phyloP scores from a whole-genome alignment of 2,888 invertebrate species.

The Apoderus coryli region DNA sequence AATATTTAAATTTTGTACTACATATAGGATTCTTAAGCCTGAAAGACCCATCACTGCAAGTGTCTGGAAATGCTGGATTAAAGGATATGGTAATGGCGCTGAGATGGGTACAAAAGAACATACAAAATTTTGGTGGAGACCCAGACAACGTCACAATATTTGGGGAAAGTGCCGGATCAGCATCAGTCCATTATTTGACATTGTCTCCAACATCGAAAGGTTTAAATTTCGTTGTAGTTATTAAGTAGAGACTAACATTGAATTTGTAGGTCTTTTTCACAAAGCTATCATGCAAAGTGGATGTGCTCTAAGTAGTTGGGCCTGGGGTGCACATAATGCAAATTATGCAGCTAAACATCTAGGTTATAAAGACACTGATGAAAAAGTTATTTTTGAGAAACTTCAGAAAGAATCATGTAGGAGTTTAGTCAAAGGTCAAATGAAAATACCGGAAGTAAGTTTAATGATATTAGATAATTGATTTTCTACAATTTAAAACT shows the following conservation, averaged over 20 bases:
- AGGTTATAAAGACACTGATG: constrained; percentile 23
- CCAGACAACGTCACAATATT: constrained; percentile 38
- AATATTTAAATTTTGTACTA: constrained; percentile 7
- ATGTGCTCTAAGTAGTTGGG: constrained; percentile 23
- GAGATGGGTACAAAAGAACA: constrained; percentile 38
- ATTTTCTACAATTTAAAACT: too few species aligned
- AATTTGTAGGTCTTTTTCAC: constrained; percentile 24
- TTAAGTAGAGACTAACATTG: not conserved
- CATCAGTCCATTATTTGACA: constrained; percentile 36
- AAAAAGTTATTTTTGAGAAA: constrained; percentile 22
- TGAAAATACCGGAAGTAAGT: constrained; percentile 21
- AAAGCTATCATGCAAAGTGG: constrained; percentile 28
- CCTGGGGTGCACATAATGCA: constrained; percentile 21
- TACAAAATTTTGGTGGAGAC: constrained; percentile 36
- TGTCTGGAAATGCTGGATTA: constrained; percentile 40
- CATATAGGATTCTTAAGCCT: constrained; percentile 36
- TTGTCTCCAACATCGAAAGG: constrained; percentile 34
- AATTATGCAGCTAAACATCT: constrained; percentile 19
- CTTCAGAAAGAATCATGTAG: constrained; percentile 19
- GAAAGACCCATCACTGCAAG: constrained; percentile 32
- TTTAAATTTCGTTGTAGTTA: constrained; percentile 10
- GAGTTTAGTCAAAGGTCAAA: constrained; percentile 19
- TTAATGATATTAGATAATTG: too few species aligned
- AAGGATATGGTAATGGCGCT: constrained; percentile 38
- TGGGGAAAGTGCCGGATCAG: constrained; percentile 39